Conservation (phyloP, 2,888 invertebrate species). For the Hydraecia micacea region DNA sequence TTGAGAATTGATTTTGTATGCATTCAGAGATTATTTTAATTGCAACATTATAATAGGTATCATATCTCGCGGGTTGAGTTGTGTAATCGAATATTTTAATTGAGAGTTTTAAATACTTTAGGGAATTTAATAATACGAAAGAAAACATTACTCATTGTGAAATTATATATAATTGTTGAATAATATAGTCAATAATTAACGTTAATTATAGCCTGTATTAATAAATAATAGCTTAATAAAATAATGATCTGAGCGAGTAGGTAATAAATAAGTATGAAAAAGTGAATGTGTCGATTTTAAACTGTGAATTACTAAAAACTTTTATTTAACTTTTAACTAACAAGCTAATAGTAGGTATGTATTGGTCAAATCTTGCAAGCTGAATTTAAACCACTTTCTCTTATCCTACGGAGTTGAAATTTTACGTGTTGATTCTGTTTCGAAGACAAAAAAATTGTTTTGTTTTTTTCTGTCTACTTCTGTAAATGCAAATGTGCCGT, state of each 20-base stretch:
- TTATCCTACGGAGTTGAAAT: not conserved
- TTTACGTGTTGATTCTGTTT: not conserved
- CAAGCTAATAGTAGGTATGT: not conserved
- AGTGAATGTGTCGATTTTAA: not conserved
- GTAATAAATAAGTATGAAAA: not conserved
- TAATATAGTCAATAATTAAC: not conserved
- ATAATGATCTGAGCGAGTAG: not conserved
- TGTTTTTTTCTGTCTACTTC: not conserved
- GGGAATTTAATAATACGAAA: not conserved
- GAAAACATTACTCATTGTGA: not conserved
- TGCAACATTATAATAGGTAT: not conserved
- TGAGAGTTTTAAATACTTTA: not conserved
- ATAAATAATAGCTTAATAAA: not conserved
- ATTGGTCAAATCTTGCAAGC: not conserved
- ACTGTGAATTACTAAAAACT: not conserved
- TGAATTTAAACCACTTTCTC: not conserved
- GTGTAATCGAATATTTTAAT: conserved; percentile 1
- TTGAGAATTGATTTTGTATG: conserved; percentile 37
- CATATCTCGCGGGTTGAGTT: not conserved
- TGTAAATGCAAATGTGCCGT: not conserved
- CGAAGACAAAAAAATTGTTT: too few species aligned
- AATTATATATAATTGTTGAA: not conserved
- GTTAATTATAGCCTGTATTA: not conserved
- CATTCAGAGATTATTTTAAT: conserved; percentile 26
- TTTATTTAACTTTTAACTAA: too few species aligned